Evolutionary conservation across 2,888 invertebrate genomes (phyloP).

Genomic region (Xestia ashworthii): DNA sequence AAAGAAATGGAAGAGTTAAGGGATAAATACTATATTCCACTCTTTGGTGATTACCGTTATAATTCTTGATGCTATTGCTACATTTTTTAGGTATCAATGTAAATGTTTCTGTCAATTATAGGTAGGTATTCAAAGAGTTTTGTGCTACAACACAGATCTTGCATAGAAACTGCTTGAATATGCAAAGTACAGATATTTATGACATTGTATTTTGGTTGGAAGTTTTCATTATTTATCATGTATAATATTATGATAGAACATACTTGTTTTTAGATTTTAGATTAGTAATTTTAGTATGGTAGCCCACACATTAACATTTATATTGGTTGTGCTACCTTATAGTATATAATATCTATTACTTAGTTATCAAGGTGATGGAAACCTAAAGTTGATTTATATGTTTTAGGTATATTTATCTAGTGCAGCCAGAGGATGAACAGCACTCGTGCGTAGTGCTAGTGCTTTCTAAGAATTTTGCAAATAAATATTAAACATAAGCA

Average conservation of each 20-base stretch:
- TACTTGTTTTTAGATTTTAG: not conserved
- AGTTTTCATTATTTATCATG: not conserved
- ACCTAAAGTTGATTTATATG: not conserved
- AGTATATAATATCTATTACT: not conserved
- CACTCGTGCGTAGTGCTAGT: not conserved
- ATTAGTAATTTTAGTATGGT: not conserved
- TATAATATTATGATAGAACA: no score
- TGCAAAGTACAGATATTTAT: not conserved
- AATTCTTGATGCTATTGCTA: not conserved
- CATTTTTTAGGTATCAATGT: not conserved
- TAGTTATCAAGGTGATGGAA: conserved; percentile 13
- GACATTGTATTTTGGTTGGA: not conserved
- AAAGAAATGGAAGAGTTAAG: no score
- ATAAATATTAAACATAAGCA: conserved; percentile 1
- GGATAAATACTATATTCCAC: no score
- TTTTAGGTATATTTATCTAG: not conserved
- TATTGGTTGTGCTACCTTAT: not conserved
- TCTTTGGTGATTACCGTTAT: not conserved
- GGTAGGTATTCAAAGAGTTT: not conserved
- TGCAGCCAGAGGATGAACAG: not conserved
- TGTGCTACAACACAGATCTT: not conserved
- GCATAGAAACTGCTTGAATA: not conserved
- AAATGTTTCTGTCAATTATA: not conserved
- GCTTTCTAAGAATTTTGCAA: conserved; percentile 8
- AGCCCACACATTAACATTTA: not conserved